A percentile compares a stretch with the other conserved stretches of the same genome.
phyloP scores from a whole-genome alignment of 1,140 invertebrate genomes.

The Penaeus japonicus region DNA sequence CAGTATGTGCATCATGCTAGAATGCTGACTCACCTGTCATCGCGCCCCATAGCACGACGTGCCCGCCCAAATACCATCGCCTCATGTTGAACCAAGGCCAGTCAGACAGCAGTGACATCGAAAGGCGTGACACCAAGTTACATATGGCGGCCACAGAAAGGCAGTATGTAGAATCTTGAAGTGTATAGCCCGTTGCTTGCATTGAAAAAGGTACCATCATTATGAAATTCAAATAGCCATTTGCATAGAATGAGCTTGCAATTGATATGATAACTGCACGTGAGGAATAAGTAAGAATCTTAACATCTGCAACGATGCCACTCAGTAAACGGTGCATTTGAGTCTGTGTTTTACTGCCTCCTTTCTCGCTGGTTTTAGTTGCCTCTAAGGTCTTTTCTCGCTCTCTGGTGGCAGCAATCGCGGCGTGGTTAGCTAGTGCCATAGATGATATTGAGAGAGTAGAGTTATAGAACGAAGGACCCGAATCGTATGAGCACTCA shows the following conservation, averaged over 20 bases:
- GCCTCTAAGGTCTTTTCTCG: too few species aligned
- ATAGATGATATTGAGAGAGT: too few species aligned
- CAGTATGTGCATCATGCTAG: background rate
- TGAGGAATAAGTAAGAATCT: background rate
- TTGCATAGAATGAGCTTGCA: slow-evolving; percentile 16
- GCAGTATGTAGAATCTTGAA: slow-evolving; percentile 24
- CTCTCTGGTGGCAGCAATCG: too few species aligned
- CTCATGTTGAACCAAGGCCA: slow-evolving; percentile 25
- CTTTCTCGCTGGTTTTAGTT: too few species aligned
- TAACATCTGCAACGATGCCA: background rate
- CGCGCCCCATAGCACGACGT: background rate
- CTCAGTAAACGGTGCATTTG: too few species aligned
- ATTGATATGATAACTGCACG: slow-evolving; percentile 24
- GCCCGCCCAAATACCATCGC: slow-evolving; percentile 6
- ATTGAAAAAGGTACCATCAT: slow-evolving; percentile 42
- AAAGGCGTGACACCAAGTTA: background rate
- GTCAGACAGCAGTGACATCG: slow-evolving; percentile 15
- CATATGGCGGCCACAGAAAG: slow-evolving; percentile 1
- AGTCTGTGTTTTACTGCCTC: too few species aligned
- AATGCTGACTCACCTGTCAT: background rate
- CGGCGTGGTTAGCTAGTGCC: too few species aligned
- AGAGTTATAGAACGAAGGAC: too few species aligned
- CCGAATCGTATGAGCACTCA: too few species aligned
- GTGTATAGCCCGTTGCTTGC: slow-evolving; percentile 21
- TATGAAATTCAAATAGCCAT: slow-evolving; percentile 26